phyloP scores from a whole-genome alignment of 1,140 invertebrate genomes.

The Sinonovacula constricta region DNA sequence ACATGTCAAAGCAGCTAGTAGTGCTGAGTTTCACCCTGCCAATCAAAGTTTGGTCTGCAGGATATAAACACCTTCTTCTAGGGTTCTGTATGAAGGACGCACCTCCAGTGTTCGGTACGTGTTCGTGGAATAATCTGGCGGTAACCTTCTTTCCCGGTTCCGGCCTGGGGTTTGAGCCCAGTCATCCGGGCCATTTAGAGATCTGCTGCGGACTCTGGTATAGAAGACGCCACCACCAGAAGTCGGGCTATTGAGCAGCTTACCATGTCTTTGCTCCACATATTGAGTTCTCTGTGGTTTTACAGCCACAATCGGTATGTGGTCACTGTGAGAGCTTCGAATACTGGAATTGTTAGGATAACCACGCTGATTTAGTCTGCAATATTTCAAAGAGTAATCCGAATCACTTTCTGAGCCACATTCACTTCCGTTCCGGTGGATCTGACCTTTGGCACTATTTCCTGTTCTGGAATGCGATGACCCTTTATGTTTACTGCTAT shows the following conservation, averaged over 20 bases:
- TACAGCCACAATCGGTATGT: background rate
- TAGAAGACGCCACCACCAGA: background rate
- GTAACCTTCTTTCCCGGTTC: background rate
- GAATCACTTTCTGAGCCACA: background rate
- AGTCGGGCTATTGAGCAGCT: background rate
- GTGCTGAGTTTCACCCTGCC: too few species aligned
- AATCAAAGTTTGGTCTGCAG: too few species aligned
- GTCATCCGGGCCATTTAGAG: background rate
- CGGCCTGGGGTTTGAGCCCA: background rate
- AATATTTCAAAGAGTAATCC: background rate
- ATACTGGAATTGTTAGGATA: too few species aligned
- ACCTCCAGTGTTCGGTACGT: too few species aligned
- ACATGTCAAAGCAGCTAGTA: too few species aligned
- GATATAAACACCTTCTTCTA: too few species aligned
- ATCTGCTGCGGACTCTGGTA: background rate
- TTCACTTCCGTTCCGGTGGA: background rate
- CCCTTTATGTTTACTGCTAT: background rate
- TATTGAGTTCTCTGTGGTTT: background rate
- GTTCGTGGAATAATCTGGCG: too few species aligned
- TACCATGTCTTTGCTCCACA: background rate
- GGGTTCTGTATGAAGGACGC: too few species aligned
- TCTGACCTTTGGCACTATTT: background rate
- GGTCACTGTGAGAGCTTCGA: too few species aligned
- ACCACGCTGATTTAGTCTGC: too few species aligned
- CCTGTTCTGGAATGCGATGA: background rate